Percentiles rank a stretch among this genome's conserved stretches.
Evolutionary conservation across 2,113 vertebrate species (phyloP).

Genomic region (Cettia cetti): DNA sequence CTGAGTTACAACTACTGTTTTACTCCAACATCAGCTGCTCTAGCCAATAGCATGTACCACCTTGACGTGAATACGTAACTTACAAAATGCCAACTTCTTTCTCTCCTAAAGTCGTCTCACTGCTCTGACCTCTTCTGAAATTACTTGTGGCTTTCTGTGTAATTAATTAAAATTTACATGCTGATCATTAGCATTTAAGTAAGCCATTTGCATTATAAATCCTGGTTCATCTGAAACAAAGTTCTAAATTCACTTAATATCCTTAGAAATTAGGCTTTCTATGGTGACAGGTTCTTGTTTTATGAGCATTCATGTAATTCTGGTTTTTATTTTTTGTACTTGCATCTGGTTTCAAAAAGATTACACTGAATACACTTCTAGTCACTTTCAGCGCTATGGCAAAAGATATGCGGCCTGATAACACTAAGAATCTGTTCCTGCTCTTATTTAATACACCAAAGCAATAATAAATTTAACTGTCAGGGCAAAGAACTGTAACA

Average conservation of each 20-base stretch:
- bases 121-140: background rate
- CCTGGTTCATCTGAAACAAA: background rate
- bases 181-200: background rate
- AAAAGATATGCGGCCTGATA: background rate
- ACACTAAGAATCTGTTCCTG: background rate
- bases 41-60: background rate
- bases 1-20: background rate
- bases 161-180: background rate
- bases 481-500: background rate
- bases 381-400: background rate
- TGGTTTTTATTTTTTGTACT: background rate
- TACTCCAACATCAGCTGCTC: background rate
- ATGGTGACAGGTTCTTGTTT: background rate
- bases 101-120: background rate
- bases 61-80: accelerated
- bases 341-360: background rate
- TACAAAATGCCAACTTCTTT: background rate
- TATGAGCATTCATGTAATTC: background rate
- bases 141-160: background rate
- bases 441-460: background rate
- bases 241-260: background rate
- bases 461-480: background rate
- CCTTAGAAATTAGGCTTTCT: background rate
- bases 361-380: background rate
- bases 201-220: background rate